Evolutionary conservation across 64 coral and sea anemone species (phyloP).

Genomic region (Dendronephthya gigantea): DNA sequence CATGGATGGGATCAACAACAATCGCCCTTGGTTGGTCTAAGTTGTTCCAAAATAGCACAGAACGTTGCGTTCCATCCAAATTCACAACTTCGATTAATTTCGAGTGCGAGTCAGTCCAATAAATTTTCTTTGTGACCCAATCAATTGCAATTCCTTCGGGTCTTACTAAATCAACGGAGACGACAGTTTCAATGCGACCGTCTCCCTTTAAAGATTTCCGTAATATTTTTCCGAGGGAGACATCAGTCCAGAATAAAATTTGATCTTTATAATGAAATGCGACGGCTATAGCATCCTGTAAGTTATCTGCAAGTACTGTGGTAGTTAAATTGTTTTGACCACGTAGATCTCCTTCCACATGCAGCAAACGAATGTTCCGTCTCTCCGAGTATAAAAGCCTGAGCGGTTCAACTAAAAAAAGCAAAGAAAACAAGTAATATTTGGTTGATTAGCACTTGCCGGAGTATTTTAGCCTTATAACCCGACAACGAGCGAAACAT

Average conservation of each 20-base stretch:
- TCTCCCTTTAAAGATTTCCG: not conserved
- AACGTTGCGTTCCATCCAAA: constrained; percentile 61
- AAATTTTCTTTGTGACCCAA: constrained; percentile 80
- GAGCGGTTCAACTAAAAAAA: not conserved
- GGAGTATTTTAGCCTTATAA: not conserved
- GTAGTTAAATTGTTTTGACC: not conserved
- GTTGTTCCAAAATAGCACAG: constrained; percentile 86
- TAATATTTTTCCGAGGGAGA: not conserved
- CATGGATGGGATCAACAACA: constrained; percentile 60
- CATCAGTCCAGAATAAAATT: constrained; percentile 13
- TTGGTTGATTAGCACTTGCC: not conserved
- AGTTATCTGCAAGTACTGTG: not conserved
- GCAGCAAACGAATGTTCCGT: not conserved
- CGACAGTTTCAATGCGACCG: constrained; percentile 44
- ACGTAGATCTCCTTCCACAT: not conserved
- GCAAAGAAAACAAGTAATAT: not conserved
- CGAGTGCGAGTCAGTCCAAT: constrained; percentile 85
- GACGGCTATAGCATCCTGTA: not conserved
- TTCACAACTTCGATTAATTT: constrained; percentile 94
- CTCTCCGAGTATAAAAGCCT: not conserved
- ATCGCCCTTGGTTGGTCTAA: constrained; percentile 83
- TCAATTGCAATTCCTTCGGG: constrained; percentile 89
- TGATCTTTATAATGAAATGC: constrained; percentile 16
- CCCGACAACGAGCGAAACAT: constrained; percentile 1
- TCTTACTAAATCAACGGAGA: constrained; percentile 57